These are phyloP conservation scores for Orchestia grillus DNA, from an alignment of 1,140 invertebrate genomes.

Conservation along the genomic window DNA sequence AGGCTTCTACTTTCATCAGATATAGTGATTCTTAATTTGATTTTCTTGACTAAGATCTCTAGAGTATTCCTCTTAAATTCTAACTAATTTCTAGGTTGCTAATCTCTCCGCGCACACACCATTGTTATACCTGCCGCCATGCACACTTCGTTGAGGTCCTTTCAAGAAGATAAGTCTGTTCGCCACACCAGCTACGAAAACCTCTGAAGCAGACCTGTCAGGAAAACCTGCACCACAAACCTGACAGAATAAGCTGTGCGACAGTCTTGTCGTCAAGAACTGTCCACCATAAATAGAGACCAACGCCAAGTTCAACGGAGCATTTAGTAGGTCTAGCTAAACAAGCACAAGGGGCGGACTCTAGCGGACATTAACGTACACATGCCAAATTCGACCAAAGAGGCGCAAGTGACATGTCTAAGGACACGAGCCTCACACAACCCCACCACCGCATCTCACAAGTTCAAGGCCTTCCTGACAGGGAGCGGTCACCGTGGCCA, in stretches of 20 bases:
- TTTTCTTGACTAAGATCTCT: neutral
- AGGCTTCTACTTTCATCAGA: neutral
- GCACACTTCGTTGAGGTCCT: neutral
- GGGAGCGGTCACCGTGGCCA: no score
- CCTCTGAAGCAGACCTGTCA: neutral
- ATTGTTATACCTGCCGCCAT: neutral
- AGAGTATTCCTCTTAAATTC: neutral
- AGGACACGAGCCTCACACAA: no score
- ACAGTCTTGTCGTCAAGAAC: neutral
- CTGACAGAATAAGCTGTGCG: neutral
- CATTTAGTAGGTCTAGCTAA: no score
- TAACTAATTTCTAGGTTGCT: neutral
- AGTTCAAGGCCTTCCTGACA: no score
- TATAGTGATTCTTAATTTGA: neutral
- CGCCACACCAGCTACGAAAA: neutral
- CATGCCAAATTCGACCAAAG: neutral
- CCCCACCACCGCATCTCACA: no score
- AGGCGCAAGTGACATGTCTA: no score
- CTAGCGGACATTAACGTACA: neutral
- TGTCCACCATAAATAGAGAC: neutral
- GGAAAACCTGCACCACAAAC: neutral
- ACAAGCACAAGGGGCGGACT: no score
- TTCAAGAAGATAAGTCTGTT: neutral
- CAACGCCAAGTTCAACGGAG: no score
- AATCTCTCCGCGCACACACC: neutral